Conservation (phyloP, 2,113 vertebrate species). For the Phalacrocorax brasilianus region DNA sequence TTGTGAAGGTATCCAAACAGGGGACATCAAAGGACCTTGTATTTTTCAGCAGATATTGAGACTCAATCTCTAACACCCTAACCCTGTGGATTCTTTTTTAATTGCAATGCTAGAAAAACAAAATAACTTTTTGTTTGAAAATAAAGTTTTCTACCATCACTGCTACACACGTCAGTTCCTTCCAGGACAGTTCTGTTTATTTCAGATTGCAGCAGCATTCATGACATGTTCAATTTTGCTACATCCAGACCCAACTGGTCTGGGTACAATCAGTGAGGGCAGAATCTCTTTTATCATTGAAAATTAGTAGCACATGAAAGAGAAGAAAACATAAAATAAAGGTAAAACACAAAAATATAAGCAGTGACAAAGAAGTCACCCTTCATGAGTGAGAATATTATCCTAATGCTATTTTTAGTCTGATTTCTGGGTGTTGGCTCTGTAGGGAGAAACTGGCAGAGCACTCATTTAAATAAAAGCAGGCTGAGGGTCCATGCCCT, state of each 20-base stretch:
- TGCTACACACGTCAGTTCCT: neutral
- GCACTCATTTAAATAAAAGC: neutral
- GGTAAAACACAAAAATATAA: neutral
- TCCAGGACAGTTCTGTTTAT: neutral
- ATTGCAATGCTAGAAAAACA: neutral
- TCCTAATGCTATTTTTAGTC: neutral
- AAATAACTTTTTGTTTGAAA: neutral
- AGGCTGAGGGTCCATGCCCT: neutral
- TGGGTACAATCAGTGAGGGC: neutral
- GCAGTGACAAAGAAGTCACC: neutral
- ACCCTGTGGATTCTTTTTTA: neutral
- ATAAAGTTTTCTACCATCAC: neutral
- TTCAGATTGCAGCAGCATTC: neutral
- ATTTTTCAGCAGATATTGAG: neutral
- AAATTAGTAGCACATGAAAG: neutral
- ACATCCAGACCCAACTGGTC: neutral
- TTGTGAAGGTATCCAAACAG: neutral
- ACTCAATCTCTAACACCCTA: neutral
- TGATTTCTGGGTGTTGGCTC: neutral
- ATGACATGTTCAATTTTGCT: neutral
- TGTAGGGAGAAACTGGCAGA: neutral
- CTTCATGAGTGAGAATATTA: neutral
- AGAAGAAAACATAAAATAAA: neutral
- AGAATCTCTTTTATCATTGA: neutral
- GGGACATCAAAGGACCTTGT: neutral